phyloP scores from a whole-genome alignment of 2,797 vertebrate genomes.

The Catostomus latipinnis region DNA sequence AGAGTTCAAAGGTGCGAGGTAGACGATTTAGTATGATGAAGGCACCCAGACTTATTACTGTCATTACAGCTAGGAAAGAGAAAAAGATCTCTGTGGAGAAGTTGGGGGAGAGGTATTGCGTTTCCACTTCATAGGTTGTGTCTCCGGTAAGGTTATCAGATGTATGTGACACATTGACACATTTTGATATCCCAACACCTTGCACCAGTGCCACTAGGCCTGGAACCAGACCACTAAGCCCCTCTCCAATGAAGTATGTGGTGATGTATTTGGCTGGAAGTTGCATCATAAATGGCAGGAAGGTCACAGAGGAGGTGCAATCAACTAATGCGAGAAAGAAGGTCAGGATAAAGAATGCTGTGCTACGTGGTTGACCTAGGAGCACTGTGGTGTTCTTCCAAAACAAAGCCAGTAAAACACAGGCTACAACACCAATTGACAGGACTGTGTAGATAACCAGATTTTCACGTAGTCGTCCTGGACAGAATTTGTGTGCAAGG shows the following conservation, averaged over 20 bases:
- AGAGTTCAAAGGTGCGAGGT: conserved; percentile 72
- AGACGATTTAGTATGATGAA: conserved; percentile 82
- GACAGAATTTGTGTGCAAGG: conserved; percentile 82
- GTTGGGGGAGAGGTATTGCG: conserved; percentile 80
- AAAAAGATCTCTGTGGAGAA: conserved; percentile 89
- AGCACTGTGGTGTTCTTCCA: conserved; percentile 82
- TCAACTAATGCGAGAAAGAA: conserved; percentile 94
- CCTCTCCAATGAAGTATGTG: conserved; percentile 90
- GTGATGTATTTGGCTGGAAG: conserved; percentile 85
- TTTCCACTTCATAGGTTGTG: conserved; percentile 63
- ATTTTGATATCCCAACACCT: conserved; percentile 84
- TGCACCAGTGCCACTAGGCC: conserved; percentile 88
- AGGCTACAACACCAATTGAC: conserved; percentile 77
- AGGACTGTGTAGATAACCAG: conserved; percentile 82
- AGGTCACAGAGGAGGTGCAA: conserved; percentile 95
- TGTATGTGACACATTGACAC: conserved; percentile 72
- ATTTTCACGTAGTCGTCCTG: conserved; percentile 80
- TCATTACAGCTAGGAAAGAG: conserved; percentile 84
- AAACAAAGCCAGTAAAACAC: conserved; percentile 84
- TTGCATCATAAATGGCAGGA: conserved; percentile 94
- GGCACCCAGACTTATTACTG: conserved; percentile 82
- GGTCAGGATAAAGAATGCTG: conserved; percentile 86
- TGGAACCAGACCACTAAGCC: conserved; percentile 89
- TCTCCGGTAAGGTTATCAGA: conserved; percentile 60
- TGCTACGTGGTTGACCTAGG: conserved; percentile 73